These are phyloP conservation scores for Sisor rabdophorus DNA, from an alignment of 2,113 vertebrate genomes.

Conservation along the genomic window DNA sequence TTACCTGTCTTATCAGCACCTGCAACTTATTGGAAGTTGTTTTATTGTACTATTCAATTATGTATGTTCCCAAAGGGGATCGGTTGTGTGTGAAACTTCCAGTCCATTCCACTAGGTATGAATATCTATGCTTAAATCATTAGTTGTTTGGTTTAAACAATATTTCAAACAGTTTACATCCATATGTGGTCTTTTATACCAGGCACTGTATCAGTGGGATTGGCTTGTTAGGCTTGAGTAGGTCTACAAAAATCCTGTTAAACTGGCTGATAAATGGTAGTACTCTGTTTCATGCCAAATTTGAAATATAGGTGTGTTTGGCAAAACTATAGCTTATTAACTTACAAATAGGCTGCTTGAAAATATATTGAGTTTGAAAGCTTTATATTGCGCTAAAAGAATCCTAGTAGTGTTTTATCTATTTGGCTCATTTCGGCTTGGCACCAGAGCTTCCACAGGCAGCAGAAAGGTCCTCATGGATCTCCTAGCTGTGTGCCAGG, in stretches of 20 bases:
- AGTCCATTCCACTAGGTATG: no score
- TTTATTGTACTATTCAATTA: neutral
- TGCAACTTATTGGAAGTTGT: neutral
- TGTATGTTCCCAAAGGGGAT: no score
- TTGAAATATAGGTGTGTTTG: no score
- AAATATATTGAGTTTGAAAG: no score
- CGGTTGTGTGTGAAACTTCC: neutral
- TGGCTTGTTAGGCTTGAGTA: neutral
- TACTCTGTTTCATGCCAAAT: no score
- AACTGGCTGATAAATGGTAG: neutral
- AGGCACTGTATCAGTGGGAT: neutral
- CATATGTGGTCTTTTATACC: neutral
- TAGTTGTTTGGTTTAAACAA: neutral
- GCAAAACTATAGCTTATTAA: no score
- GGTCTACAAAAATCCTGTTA: neutral
- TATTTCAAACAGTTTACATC: neutral
- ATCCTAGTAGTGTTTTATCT: neutral
- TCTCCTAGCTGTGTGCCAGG: slow-evolving; percentile 42
- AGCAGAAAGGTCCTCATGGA: neutral
- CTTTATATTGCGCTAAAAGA: no score
- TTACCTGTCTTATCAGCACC: neutral
- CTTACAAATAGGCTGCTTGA: no score
- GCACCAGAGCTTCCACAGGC: slow-evolving; percentile 1
- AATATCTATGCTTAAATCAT: neutral
- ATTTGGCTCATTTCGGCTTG: neutral